phyloP scores from a whole-genome alignment of 1,140 invertebrate genomes.

The Zaprionus tsacasi region DNA sequence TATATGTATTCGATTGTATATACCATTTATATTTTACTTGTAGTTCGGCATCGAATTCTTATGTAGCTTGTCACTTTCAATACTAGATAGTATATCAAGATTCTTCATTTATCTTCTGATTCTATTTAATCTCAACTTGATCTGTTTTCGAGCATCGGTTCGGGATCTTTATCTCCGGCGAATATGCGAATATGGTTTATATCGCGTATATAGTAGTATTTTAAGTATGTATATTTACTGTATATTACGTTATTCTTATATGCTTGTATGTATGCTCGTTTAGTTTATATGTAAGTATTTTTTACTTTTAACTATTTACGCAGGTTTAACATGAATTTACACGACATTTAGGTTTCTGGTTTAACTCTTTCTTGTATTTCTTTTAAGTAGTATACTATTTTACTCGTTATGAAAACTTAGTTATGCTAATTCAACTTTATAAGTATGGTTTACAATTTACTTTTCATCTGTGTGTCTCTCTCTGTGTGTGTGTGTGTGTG shows the following conservation, averaged over 20 bases:
- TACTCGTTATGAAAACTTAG: slow-evolving; percentile 66
- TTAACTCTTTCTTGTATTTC: slow-evolving; percentile 32
- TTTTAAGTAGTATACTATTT: slow-evolving; percentile 28
- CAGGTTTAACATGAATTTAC: slow-evolving; percentile 71
- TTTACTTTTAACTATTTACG: slow-evolving; percentile 44
- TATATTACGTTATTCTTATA: slow-evolving; percentile 45
- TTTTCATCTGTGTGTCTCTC: slow-evolving; percentile 10
- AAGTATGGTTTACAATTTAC: slow-evolving; percentile 47
- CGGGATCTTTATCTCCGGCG: slow-evolving; percentile 26
- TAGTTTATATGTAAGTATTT: slow-evolving; percentile 39
- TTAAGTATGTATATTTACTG: slow-evolving; percentile 46
- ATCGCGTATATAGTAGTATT: slow-evolving; percentile 14
- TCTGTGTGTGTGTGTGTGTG: slow-evolving; percentile 29
- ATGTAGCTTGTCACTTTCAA: slow-evolving; percentile 64
- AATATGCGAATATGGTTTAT: slow-evolving; percentile 45
- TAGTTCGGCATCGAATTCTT: slow-evolving; percentile 1
- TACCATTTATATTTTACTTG: slow-evolving; percentile 23
- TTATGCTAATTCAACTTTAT: slow-evolving; percentile 64
- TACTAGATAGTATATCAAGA: slow-evolving; percentile 49
- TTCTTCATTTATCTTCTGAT: slow-evolving; percentile 27
- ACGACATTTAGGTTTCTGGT: slow-evolving; percentile 73
- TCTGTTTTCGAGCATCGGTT: slow-evolving; percentile 7
- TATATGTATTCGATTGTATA: slow-evolving; percentile 27
- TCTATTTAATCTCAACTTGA: slow-evolving; percentile 30
- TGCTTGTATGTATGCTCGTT: slow-evolving; percentile 32